Base-by-base conservation (phyloP, 2,113 vertebrate genomes). In the Irena cyanogastra region DNA sequence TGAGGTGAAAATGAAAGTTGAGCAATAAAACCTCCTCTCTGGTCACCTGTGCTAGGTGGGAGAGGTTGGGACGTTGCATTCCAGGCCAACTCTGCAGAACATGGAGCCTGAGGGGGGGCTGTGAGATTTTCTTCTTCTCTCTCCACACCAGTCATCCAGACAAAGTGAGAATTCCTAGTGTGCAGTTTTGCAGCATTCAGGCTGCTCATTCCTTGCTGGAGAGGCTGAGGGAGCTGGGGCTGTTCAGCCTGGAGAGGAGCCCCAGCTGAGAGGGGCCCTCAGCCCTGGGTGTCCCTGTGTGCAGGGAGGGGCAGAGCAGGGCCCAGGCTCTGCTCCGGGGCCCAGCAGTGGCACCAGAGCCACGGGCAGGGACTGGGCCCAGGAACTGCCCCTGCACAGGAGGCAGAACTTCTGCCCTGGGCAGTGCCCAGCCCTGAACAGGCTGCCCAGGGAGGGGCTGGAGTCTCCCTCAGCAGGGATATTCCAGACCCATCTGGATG, bases 391-490 rank as follows among this genome's bases (percentile, higher is more conserved):
- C 17, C 68, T 59, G 86, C 31, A 3, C 76, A 81, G 44, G 68
- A 89, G 76, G 86, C 53, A 89, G 1, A 81, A 37, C 59, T 65
- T 7, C 14, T 65, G 52, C 68, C 68, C 86, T 72, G 86, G 26
- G 50, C 66, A 72, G 26, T 31, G 76, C 50, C 75, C 49, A 65
- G 66, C 86, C 35, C 76, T 80, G 26, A 10, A 1, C 59, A 72
- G 86, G 76, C 76, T 80, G 86, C 59, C 59, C 77, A 72, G 86
- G 59, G 76, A 88, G 76, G 59, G 57, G 66, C 53, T 80, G 86
- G 14, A 57, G 76, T 44, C 31, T 88, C 66, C 52, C 56, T 80
- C 64, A 57, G 30, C 21, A 6, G 71, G 53, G 74, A 54, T 31
- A 26, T 63, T 64, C 1, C 85, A 87, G 75, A 79, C 2, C 56